These are phyloP conservation scores for Limnephilus rhombicus DNA, from an alignment of 2,888 invertebrate species.

Conservation along the genomic window DNA sequence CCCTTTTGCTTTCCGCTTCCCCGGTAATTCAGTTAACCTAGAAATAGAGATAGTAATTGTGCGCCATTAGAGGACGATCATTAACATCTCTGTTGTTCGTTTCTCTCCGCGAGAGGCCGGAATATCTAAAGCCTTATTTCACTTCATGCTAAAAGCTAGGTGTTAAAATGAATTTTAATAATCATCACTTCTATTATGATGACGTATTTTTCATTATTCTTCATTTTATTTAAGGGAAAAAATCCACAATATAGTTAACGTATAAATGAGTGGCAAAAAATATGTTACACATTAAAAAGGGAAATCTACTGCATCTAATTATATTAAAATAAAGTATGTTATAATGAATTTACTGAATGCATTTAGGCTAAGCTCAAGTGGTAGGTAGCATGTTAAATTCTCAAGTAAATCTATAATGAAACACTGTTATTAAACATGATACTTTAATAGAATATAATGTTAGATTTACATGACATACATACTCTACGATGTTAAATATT, in stretches of 20 bases:
- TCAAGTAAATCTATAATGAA: too few species aligned
- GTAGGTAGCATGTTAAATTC: too few species aligned
- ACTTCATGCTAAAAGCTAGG: background rate
- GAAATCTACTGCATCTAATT: too few species aligned
- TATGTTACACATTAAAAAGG: too few species aligned
- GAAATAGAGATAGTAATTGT: background rate
- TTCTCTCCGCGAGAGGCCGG: background rate
- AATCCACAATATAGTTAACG: background rate
- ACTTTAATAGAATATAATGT: too few species aligned
- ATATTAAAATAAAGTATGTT: too few species aligned
- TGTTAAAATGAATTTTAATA: background rate
- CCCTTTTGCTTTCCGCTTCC: constrained; percentile 1
- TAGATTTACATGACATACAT: too few species aligned
- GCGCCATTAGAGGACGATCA: background rate
- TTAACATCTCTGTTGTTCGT: constrained; percentile 1
- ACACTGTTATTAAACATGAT: too few species aligned
- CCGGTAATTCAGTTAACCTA: background rate
- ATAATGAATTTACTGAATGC: too few species aligned
- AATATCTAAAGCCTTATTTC: background rate
- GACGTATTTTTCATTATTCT: background rate
- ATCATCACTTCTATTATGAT: background rate
- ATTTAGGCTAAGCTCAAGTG: too few species aligned
- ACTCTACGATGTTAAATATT: too few species aligned
- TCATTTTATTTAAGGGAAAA: background rate
- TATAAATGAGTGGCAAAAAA: too few species aligned